Evolutionary conservation across 1,140 invertebrate species (phyloP).

Genomic region (Nephila pilipes): DNA sequence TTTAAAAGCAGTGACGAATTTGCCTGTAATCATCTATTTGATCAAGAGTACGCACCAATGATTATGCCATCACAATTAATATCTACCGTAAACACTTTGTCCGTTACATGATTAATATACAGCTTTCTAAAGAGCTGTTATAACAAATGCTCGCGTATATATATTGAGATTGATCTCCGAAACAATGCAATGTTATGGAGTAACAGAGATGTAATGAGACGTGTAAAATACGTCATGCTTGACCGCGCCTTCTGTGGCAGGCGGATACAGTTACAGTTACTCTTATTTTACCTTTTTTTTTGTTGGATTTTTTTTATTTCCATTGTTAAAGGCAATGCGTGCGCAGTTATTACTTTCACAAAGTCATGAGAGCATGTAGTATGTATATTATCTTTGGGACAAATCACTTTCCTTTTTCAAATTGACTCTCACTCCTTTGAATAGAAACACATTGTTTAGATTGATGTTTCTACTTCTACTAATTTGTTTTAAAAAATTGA

Average conservation of each 20-base stretch:
- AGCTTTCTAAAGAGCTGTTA: not conserved
- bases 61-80: too few relatives aligned
- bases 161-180: not conserved
- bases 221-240: constrained; percentile 26
- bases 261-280: not conserved
- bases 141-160: not conserved
- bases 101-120: too few relatives aligned
- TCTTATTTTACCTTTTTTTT: too few relatives aligned
- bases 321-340: not conserved
- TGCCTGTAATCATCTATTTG: too few relatives aligned
- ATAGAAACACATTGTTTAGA: too few relatives aligned
- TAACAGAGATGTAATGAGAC: constrained; percentile 27
- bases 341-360: not conserved
- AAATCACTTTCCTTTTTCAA: not conserved
- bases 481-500: too few relatives aligned
- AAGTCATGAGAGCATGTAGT: not conserved
- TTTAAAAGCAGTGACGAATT: too few relatives aligned
- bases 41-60: too few relatives aligned
- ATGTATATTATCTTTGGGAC: not conserved
- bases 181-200: not conserved
- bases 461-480: too few relatives aligned
- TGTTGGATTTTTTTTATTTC: not conserved
- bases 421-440: too few relatives aligned
- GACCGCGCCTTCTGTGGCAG: not conserved
- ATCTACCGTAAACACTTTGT: too few relatives aligned